Evolutionary conservation across 2,888 invertebrate genomes (phyloP), one percentile per base, ranked within the genome.

Genomic region (Strigamia transsilvanica): DNA sequence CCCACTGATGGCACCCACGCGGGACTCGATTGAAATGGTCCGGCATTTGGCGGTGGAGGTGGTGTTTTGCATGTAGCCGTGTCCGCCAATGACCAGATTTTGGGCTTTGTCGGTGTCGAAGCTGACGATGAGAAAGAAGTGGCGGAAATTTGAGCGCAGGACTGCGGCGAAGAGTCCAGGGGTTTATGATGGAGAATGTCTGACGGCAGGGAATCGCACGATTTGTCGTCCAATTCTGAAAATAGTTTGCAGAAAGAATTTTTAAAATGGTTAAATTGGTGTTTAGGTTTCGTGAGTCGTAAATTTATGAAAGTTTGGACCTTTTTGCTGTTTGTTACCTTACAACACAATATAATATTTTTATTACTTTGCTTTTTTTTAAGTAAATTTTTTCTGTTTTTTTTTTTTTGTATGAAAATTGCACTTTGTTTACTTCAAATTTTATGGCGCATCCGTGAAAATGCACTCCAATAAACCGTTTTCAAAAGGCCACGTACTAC

Each of bases 31-130:
- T 38, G 21, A 21, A 81, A 66, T 4, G 83, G 84, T 80, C 83
- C 83, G 80, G 84, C 82, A 77, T 83, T 83, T 66, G 83, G 84
- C 51, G 92, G 90, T 32, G 94, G 95, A 80, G 95, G 95, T 5
- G 96, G 96, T 81, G 96, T 96, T 89, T 96, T 96, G 89, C 95
- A 96, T 80, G 96, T 96, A 80, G 96, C 96, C 85, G 96, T 96
- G 88, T 96, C 96, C 84, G 96, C 96, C 87, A 96, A 89, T 80
- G 96, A 96, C 96, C 96, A 97, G 87, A 97, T 97, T 90, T 96
- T 96, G 85, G 96, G 96, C 89, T 97, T 96, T 85, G 94, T 94
- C 42, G 84, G 84, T 34, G 83, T 83, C 41, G 84, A 85, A 23
- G 80, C 91, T 88, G 85, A 79, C 61, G 82, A 42, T 82, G 82